Evolutionary conservation across 1,140 invertebrate species (phyloP).

Genomic region (Lasioglossum baleicum): DNA sequence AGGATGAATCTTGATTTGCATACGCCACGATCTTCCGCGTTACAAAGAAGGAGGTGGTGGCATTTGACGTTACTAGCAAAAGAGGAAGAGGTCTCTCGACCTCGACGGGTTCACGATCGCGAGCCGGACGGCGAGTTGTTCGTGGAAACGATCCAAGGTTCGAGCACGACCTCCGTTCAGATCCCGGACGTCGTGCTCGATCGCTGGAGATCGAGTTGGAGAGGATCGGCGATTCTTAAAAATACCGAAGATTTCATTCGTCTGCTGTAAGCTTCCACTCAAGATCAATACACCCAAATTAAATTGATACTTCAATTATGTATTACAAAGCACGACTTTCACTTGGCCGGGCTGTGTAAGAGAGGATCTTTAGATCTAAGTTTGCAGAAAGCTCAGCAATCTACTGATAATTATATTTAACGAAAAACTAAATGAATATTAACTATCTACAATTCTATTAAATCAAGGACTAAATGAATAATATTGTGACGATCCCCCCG

Average conservation of each 20-base stretch:
- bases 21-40: slow-evolving; percentile 1
- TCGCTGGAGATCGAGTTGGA: neutral
- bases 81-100: neutral
- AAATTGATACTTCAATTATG: too few relatives aligned
- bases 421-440: too few relatives aligned
- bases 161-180: neutral
- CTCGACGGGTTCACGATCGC: slow-evolving; percentile 28
- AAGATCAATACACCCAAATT: too few relatives aligned
- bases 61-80: neutral
- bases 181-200: neutral
- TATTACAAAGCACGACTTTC: too few relatives aligned
- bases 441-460: too few relatives aligned
- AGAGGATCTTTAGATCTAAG: too few relatives aligned
- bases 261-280: too few relatives aligned
- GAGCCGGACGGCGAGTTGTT: neutral
- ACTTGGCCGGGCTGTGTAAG: too few relatives aligned
- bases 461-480: too few relatives aligned
- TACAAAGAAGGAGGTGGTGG: neutral
- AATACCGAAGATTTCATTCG: neutral
- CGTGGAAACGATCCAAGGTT: slow-evolving; percentile 16
- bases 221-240: neutral
- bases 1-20: neutral
- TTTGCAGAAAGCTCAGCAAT: too few relatives aligned
- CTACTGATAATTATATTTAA: too few relatives aligned
- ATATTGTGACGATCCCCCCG: too few relatives aligned